These are phyloP conservation scores for Sitophilus oryzae DNA, from an alignment of 1,140 invertebrate genomes.

Conservation along the genomic window DNA sequence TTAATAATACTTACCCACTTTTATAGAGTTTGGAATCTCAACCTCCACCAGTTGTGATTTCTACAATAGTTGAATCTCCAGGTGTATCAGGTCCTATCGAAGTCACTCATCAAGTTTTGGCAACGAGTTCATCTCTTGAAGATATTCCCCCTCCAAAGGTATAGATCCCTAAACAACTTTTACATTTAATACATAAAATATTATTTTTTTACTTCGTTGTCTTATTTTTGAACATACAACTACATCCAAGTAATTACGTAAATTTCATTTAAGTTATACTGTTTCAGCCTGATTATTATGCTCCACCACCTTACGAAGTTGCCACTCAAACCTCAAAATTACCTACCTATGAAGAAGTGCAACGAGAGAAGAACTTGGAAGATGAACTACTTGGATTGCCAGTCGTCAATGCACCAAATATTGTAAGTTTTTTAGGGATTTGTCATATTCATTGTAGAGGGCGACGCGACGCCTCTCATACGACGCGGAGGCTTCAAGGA, in stretches of 20 bases:
- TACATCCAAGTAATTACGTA: not conserved
- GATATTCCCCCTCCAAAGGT: slow-evolving; percentile 68
- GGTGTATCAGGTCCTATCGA: not conserved
- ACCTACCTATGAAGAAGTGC: slow-evolving; percentile 87
- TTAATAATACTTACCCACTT: too few species aligned
- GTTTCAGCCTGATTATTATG: slow-evolving; percentile 60
- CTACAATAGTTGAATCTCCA: not conserved
- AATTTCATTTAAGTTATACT: not conserved
- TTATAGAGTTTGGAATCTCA: not conserved
- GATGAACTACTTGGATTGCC: slow-evolving; percentile 35
- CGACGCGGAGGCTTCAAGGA: too few species aligned
- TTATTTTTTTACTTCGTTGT: not conserved
- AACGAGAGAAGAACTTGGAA: slow-evolving; percentile 75
- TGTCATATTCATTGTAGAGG: too few species aligned
- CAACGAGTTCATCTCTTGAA: slow-evolving; percentile 40
- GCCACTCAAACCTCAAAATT: slow-evolving; percentile 72
- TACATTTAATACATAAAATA: not conserved
- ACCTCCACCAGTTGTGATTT: too few species aligned
- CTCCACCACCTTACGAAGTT: slow-evolving; percentile 79
- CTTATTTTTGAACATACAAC: not conserved
- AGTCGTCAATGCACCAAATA: slow-evolving; percentile 15
- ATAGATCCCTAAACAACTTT: not conserved
- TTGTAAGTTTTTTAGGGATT: not conserved
- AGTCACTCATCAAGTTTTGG: slow-evolving; percentile 3
- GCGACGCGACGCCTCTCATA: too few species aligned